Percentiles rank a stretch among this genome's conserved stretches.
These are phyloP conservation scores for Lycorma delicatula DNA, from an alignment of 1,140 invertebrate species.

Conservation along the genomic window DNA sequence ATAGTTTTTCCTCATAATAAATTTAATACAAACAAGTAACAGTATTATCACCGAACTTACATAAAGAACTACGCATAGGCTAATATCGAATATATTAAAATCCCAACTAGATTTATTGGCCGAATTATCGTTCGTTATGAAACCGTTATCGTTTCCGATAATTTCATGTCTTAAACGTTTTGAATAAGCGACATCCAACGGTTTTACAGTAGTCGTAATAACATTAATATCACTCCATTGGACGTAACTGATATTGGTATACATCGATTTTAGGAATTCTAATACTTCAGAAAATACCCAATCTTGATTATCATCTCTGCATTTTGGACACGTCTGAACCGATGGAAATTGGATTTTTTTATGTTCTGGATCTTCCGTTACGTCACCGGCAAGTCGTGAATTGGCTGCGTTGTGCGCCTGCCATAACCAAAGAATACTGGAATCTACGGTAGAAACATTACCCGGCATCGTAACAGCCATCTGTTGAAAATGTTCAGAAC, in stretches of 20 bases:
- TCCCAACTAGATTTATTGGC: conserved; percentile 39
- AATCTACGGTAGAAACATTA: conserved; percentile 56
- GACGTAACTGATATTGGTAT: conserved; percentile 41
- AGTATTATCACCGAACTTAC: conserved; percentile 56
- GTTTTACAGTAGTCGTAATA: neutral
- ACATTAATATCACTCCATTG: conserved; percentile 6
- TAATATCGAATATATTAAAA: conserved; percentile 58
- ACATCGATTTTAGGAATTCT: conserved; percentile 64
- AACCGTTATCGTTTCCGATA: conserved; percentile 11
- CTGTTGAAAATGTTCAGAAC: conserved; percentile 72
- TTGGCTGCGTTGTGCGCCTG: conserved; percentile 91
- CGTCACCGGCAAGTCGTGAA: conserved; percentile 69
- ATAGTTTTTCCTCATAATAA: conserved; percentile 56
- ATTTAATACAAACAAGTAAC: conserved; percentile 65
- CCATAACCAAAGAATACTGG: conserved; percentile 91
- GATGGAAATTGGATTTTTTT: conserved; percentile 89
- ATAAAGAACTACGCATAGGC: conserved; percentile 66
- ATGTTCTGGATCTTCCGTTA: conserved; percentile 81
- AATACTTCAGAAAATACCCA: conserved; percentile 67
- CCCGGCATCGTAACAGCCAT: conserved; percentile 66
- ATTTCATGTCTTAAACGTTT: conserved; percentile 27
- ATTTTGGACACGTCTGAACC: conserved; percentile 54
- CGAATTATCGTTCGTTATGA: conserved; percentile 27
- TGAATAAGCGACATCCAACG: neutral
- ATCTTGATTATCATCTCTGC: conserved; percentile 46